Conservation (phyloP, 1,140 invertebrate genomes). For the Drosophila albomicans region DNA sequence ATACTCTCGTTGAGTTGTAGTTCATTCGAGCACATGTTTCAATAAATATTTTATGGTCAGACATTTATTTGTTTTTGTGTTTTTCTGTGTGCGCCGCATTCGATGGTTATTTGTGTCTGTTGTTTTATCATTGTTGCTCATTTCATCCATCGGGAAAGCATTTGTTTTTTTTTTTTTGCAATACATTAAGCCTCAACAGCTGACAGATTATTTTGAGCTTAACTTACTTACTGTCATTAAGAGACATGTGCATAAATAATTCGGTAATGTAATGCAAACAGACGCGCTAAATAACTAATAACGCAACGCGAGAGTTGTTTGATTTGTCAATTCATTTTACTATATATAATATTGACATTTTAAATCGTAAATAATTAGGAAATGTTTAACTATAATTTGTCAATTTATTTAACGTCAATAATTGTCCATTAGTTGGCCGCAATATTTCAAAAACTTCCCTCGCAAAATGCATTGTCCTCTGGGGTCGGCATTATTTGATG, state of each 20-base stretch:
- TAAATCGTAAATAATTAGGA: too few species aligned
- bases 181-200: constrained; percentile 24
- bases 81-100: constrained; percentile 31
- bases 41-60: constrained; percentile 70
- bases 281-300: constrained; percentile 18
- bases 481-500: constrained; percentile 54
- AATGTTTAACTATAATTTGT: too few species aligned
- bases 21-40: constrained; percentile 21
- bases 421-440: background rate
- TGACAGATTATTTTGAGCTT: constrained; percentile 44
- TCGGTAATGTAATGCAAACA: constrained; percentile 48
- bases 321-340: background rate
- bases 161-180: constrained; percentile 1
- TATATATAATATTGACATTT: background rate
- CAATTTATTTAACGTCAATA: background rate
- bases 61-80: constrained; percentile 52
- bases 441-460: background rate
- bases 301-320: background rate
- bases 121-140: constrained; percentile 7
- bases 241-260: constrained; percentile 63
- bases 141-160: background rate
- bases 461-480: constrained; percentile 1
- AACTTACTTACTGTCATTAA: constrained; percentile 67
- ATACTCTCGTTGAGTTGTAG: background rate
- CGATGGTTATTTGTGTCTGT: constrained; percentile 1